A percentile compares a stretch with the other conserved stretches of the same genome.
Conservation (phyloP, 2,113 vertebrate species). For the Zapornia atra region DNA sequence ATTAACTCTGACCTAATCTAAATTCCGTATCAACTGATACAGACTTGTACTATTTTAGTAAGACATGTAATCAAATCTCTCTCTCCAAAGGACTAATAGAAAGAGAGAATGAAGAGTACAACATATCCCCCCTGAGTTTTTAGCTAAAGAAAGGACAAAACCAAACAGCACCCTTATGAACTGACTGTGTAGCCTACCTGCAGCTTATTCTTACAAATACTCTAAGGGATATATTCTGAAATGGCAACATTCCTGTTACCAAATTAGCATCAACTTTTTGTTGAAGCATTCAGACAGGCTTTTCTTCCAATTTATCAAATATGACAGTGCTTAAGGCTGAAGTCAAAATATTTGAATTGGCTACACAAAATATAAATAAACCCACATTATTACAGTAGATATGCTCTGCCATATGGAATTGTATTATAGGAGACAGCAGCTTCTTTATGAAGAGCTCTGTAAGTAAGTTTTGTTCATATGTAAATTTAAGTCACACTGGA, state of each 20-base stretch:
- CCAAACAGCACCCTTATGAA: neutral
- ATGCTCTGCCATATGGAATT: conserved; percentile 19
- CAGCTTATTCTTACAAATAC: neutral
- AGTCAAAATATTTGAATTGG: conserved; percentile 38
- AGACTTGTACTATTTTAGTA: neutral
- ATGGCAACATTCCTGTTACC: neutral
- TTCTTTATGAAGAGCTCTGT: neutral
- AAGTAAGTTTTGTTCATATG: neutral
- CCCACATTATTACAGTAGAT: neutral
- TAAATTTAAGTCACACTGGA: neutral
- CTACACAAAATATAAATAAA: conserved; percentile 28
- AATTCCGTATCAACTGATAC: neutral
- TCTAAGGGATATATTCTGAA: neutral
- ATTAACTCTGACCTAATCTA: neutral
- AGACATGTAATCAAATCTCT: neutral
- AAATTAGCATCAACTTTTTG: neutral
- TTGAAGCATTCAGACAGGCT: neutral
- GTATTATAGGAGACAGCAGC: neutral
- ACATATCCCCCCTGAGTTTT: neutral
- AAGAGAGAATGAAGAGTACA: neutral
- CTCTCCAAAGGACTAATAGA: neutral
- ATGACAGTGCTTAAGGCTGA: neutral
- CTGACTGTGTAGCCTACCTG: neutral
- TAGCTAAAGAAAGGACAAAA: neutral
- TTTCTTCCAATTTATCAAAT: neutral